These are phyloP conservation scores for Pammene aurita DNA, from an alignment of 2,888 invertebrate genomes.

Conservation along the genomic window DNA sequence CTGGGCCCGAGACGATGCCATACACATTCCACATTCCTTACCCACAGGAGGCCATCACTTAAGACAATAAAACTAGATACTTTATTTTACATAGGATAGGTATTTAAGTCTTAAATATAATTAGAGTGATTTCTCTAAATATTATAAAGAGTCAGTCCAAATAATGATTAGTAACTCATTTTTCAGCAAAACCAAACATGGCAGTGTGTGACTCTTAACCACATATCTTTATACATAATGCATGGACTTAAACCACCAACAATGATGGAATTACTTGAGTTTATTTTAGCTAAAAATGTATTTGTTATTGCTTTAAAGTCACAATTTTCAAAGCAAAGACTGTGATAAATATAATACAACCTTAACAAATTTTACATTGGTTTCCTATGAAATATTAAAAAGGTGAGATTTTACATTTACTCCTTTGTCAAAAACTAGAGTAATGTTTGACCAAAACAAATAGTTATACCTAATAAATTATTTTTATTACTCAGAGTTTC, in stretches of 20 bases:
- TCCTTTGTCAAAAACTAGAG: conserved; percentile 21
- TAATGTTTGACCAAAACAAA: conserved; percentile 29
- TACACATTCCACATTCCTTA: conserved; percentile 19
- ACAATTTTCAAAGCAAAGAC: conserved; percentile 20
- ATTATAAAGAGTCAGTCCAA: conserved; percentile 6
- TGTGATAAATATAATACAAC: conserved; percentile 29
- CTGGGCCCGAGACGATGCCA: conserved; percentile 30
- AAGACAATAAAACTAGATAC: conserved; percentile 28
- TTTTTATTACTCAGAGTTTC: conserved; percentile 10
- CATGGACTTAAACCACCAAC: background rate
- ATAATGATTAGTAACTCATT: conserved; percentile 7
- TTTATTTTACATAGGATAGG: conserved; percentile 26
- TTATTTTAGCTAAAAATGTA: conserved; percentile 12
- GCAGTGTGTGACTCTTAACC: conserved; percentile 5
- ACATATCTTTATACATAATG: background rate
- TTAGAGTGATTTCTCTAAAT: conserved; percentile 20
- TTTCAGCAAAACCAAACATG: conserved; percentile 1
- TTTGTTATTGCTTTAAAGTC: conserved; percentile 18
- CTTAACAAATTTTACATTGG: conserved; percentile 35
- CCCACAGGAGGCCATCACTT: conserved; percentile 27
- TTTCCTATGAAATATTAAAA: conserved; percentile 48
- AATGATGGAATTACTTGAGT: conserved; percentile 3
- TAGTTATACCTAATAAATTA: conserved; percentile 11
- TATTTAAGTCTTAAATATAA: conserved; percentile 23
- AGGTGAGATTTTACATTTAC: conserved; percentile 27